Evolutionary conservation across 30 jellyfish, hydroid and myxozoan genomes (phyloP).

Genomic region (Aurelia aurita): DNA sequence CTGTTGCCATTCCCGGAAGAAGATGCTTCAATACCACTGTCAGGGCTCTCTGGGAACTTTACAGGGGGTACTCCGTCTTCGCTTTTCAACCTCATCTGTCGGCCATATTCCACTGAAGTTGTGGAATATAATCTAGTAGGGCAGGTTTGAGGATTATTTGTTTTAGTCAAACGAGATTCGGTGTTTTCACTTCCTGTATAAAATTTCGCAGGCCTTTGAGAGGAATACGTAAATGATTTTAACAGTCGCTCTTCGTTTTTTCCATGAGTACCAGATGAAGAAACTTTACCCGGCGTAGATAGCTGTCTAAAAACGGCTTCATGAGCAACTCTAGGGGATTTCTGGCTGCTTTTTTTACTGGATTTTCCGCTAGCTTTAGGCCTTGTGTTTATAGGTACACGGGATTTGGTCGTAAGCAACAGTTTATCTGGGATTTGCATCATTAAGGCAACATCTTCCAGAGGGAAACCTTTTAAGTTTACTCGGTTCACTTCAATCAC

Average conservation of each 20-base stretch:
- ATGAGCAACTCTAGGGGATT: conserved; percentile 3
- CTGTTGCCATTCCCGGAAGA: conserved; percentile 9
- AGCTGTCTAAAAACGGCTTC: conserved; percentile 30
- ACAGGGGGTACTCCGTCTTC: neutral
- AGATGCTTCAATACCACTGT: conserved; percentile 27
- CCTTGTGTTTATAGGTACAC: conserved; percentile 57
- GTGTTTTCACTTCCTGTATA: neutral
- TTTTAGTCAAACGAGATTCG: neutral
- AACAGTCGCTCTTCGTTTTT: neutral
- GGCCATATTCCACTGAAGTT: conserved; percentile 7
- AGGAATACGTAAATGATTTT: conserved; percentile 28
- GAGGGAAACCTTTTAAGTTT: conserved; percentile 68
- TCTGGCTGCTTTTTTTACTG: neutral
- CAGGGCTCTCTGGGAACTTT: conserved; percentile 25
- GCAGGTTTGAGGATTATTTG: neutral
- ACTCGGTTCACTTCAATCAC: conserved; percentile 80
- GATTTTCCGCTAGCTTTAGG: conserved; percentile 20
- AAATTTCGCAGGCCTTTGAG: conserved; percentile 8
- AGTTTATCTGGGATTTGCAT: conserved; percentile 88
- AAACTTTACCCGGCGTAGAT: conserved; percentile 16
- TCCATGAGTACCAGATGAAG: neutral
- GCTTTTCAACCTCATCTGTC: neutral
- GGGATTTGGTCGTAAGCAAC: conserved; percentile 81
- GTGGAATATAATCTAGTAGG: neutral
- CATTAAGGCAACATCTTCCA: conserved; percentile 91